phyloP scores from a whole-genome alignment of 92 coral and sea anemone genomes.

The Diadumene lineata region DNA sequence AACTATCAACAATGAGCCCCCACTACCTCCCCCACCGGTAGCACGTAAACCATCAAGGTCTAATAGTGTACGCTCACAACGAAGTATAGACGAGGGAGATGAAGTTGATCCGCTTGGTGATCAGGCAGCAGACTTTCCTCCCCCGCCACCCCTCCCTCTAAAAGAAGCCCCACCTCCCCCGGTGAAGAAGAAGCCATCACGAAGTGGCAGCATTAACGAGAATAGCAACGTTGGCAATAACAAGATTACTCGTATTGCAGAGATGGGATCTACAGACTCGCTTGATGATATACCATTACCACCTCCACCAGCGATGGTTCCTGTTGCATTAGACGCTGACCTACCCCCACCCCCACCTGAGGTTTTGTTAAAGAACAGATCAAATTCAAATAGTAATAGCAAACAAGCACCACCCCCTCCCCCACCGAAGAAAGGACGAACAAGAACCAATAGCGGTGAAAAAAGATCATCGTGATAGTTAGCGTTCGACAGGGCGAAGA shows the following conservation, averaged over 20 bases:
- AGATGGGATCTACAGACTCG: constrained; percentile 51
- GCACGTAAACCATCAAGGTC: constrained; percentile 58
- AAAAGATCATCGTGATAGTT: constrained; percentile 5
- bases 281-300: constrained; percentile 62
- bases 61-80: constrained; percentile 41
- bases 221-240: constrained; percentile 27
- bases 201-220: constrained; percentile 49
- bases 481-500: too few species aligned
- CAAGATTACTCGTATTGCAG: constrained; percentile 30
- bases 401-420: constrained; percentile 59
- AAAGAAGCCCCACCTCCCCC: constrained; percentile 37
- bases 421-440: constrained; percentile 66
- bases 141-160: constrained; percentile 44
- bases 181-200: constrained; percentile 33
- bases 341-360: constrained; percentile 92
- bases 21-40: constrained; percentile 53
- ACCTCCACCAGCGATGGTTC: constrained; percentile 47
- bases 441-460: constrained; percentile 42
- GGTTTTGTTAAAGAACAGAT: constrained; percentile 55
- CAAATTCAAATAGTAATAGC: constrained; percentile 43
- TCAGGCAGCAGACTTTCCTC: constrained; percentile 46
- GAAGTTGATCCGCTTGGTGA: constrained; percentile 29
- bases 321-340: constrained; percentile 59
- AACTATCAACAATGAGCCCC: constrained; percentile 35
- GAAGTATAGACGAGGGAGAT: constrained; percentile 22